These are phyloP conservation scores for Aromia moschata DNA, from an alignment of 2,888 invertebrate genomes.

Conservation along the genomic window DNA sequence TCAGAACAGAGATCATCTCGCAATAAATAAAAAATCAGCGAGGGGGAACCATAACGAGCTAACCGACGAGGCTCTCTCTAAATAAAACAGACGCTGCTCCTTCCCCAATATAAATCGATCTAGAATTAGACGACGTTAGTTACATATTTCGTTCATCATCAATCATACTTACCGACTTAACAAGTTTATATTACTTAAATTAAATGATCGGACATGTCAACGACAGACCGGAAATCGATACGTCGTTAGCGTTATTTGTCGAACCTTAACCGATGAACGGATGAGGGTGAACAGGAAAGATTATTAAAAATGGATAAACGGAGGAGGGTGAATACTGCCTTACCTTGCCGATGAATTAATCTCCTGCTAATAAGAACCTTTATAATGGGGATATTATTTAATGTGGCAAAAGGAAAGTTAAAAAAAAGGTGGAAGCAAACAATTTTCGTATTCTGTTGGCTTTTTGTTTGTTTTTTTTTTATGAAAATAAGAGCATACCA, in stretches of 20 bases:
- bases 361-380: no score
- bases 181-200: constrained; percentile 37
- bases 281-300: no score
- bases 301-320: no score
- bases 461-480: no score
- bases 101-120: constrained; percentile 34
- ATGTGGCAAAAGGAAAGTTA: no score
- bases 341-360: no score
- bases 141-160: constrained; percentile 32
- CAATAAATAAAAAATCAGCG: constrained; percentile 1
- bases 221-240: constrained; percentile 30
- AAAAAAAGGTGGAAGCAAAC: no score
- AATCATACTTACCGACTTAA: constrained; percentile 38
- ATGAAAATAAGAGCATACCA: no score
- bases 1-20: background rate
- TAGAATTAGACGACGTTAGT: constrained; percentile 31
- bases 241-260: constrained; percentile 13
- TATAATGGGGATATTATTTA: no score
- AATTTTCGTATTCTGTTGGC: no score
- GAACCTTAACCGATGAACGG: no score
- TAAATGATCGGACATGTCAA: constrained; percentile 37
- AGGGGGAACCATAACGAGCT: background rate
- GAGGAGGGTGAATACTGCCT: no score
- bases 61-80: constrained; percentile 4
- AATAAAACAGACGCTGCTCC: constrained; percentile 8